Evolutionary conservation across 2,797 vertebrate species (phyloP).

Genomic region (Pseudochirops cupreus): DNA sequence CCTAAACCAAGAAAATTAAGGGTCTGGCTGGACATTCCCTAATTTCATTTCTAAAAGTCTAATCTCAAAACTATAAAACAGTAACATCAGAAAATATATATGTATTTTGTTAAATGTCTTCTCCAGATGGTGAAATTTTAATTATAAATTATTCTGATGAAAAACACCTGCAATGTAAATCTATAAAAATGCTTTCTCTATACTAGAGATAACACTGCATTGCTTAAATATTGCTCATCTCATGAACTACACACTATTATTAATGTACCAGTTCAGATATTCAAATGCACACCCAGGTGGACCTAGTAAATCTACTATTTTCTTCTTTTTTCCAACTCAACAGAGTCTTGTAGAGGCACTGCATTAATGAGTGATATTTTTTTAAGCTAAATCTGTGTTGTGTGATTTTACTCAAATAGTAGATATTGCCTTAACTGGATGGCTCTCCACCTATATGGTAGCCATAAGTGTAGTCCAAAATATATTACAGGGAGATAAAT

Average conservation of each 20-base stretch:
- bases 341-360: constrained; percentile 44
- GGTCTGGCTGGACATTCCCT: constrained; percentile 56
- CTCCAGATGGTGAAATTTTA: background rate
- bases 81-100: background rate
- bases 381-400: constrained; percentile 64
- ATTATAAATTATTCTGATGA: background rate
- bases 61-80: constrained; percentile 29
- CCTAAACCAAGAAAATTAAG: constrained; percentile 52
- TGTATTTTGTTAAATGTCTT: background rate
- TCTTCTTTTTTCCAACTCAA: constrained; percentile 51
- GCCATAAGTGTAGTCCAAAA: constrained; percentile 59
- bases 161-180: background rate
- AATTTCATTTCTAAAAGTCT: constrained; percentile 47
- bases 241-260: constrained; percentile 40
- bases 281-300: constrained; percentile 29
- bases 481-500: constrained; percentile 3
- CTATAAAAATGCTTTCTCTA: background rate
- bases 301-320: constrained; percentile 44
- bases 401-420: constrained; percentile 74
- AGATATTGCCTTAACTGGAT: constrained; percentile 66
- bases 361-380: constrained; percentile 32
- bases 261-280: constrained; percentile 55
- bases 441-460: constrained; percentile 57
- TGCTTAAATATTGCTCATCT: constrained; percentile 37
- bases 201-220: constrained; percentile 20